Conservation (phyloP, 2,888 invertebrate genomes). For the Ypsolopha sequella region DNA sequence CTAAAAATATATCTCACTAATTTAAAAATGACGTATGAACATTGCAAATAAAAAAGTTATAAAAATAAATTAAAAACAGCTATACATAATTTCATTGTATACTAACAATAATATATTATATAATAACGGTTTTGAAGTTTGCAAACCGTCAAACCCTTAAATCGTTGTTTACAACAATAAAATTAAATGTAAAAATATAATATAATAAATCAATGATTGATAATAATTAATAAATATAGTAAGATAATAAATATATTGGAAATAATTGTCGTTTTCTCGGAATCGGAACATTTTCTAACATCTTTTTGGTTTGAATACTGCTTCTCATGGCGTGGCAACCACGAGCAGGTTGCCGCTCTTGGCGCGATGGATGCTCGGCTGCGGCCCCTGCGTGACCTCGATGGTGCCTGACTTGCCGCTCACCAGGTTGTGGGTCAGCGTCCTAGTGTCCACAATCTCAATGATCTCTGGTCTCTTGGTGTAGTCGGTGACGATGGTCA, state of each 20-base stretch:
- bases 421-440: slow-evolving; percentile 87
- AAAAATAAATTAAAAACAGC: slow-evolving; percentile 1
- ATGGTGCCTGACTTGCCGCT: slow-evolving; percentile 89
- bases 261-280: too few relatives aligned
- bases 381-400: slow-evolving; percentile 82
- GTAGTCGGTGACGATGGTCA: slow-evolving; percentile 84
- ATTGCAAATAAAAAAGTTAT: not conserved
- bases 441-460: slow-evolving; percentile 81
- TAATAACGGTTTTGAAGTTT: not conserved
- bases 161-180: too few relatives aligned
- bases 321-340: slow-evolving; percentile 51
- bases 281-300: not conserved
- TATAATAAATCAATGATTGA: too few relatives aligned
- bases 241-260: too few relatives aligned
- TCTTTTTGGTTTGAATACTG: slow-evolving; percentile 14
- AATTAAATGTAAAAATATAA: too few relatives aligned
- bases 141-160: too few relatives aligned
- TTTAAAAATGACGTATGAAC: slow-evolving; percentile 1
- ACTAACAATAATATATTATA: slow-evolving; percentile 2
- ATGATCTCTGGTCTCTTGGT: slow-evolving; percentile 80
- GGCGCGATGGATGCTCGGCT: slow-evolving; percentile 83
- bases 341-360: slow-evolving; percentile 89
- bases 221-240: too few relatives aligned
- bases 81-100: not conserved
- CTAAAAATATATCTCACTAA: slow-evolving; percentile 23